Evolutionary conservation across 2,797 vertebrate species (phyloP).

Genomic region (Champsocephalus esox): DNA sequence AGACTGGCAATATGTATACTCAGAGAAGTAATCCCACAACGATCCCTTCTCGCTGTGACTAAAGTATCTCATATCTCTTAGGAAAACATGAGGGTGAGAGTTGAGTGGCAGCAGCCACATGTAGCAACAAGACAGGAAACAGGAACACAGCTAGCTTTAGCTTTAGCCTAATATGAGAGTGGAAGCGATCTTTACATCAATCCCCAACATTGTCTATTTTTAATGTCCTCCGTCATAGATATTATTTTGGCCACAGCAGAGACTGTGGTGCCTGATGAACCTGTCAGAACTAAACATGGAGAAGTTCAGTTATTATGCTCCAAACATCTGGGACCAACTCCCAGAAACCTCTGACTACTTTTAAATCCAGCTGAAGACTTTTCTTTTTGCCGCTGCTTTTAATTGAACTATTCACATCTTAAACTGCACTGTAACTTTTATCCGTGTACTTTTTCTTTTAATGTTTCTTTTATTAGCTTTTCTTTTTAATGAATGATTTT

Average conservation of each 20-base stretch:
- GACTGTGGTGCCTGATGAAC: slow-evolving; percentile 6
- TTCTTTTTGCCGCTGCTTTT: no score
- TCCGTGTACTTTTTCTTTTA: no score
- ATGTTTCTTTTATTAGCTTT: no score
- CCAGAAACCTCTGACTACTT: no score
- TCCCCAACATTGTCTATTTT: slow-evolving; percentile 3
- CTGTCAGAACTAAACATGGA: not conserved
- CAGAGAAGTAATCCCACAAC: slow-evolving; percentile 1
- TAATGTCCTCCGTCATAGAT: not conserved
- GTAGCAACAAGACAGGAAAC: not conserved
- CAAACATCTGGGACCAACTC: no score
- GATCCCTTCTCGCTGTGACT: not conserved
- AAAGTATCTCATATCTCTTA: not conserved
- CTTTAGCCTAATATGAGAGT: not conserved
- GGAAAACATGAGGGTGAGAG: not conserved
- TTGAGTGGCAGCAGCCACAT: not conserved
- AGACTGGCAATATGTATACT: slow-evolving; percentile 19
- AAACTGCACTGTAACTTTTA: no score
- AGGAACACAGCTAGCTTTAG: not conserved
- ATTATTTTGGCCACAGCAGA: slow-evolving; percentile 8
- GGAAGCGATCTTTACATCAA: no score
- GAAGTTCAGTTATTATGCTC: no score
- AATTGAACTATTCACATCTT: no score
- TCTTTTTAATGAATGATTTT: no score
- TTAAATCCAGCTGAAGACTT: no score